Conservation (phyloP, 2,797 vertebrate species). For the Syncerus caffer region DNA sequence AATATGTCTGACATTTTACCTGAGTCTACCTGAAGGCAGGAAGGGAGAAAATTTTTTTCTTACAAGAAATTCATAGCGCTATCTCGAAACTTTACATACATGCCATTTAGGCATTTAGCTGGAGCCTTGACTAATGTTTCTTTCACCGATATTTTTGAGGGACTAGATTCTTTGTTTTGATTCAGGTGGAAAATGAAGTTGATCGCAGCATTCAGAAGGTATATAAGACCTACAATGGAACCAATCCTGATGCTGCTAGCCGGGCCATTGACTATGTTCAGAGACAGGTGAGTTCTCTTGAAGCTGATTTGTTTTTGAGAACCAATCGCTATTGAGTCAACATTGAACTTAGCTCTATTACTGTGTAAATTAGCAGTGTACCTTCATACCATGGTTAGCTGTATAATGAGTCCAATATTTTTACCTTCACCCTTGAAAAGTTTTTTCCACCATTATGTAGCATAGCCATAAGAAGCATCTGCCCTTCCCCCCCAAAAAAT, state of each 20-base stretch:
- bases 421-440: background rate
- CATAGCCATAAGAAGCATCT: background rate
- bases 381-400: background rate
- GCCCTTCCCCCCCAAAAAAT: background rate
- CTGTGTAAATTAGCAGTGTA: background rate
- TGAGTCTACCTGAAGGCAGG: background rate
- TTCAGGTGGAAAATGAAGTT: slow-evolving; percentile 95
- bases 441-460: background rate
- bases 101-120: background rate
- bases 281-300: slow-evolving; percentile 90
- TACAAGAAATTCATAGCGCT: background rate
- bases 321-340: background rate
- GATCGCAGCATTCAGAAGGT: slow-evolving; percentile 95
- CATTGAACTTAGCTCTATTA: background rate
- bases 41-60: background rate
- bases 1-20: background rate
- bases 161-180: slow-evolving; percentile 53
- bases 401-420: background rate
- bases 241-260: slow-evolving; percentile 94
- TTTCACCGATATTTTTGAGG: slow-evolving; percentile 9
- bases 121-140: background rate
- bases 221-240: slow-evolving; percentile 95
- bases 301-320: background rate
- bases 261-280: slow-evolving; percentile 98
- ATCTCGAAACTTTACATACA: background rate